These are phyloP conservation scores for Brachypterus glaber DNA, from an alignment of 2,888 invertebrate genomes.

Conservation along the genomic window DNA sequence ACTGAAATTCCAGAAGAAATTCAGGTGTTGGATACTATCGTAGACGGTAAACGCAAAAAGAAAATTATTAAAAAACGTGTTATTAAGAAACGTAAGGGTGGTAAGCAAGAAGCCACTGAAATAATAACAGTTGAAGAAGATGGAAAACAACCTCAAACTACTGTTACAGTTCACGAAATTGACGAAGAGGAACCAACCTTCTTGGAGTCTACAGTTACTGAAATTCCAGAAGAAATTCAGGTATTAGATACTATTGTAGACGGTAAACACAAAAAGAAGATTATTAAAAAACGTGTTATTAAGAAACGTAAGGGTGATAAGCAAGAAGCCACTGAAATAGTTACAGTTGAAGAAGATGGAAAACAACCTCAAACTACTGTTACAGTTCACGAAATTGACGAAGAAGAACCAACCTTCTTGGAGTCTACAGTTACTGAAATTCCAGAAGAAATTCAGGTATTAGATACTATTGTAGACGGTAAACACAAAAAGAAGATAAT, in stretches of 20 bases:
- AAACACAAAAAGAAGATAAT: constrained; percentile 28
- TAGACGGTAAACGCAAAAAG: constrained; percentile 16
- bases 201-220: constrained; percentile 1
- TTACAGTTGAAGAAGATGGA: constrained; percentile 39
- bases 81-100: constrained; percentile 19
- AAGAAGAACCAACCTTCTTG: constrained; percentile 19
- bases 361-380: constrained; percentile 39
- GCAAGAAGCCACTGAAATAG: constrained; percentile 40
- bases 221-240: constrained; percentile 21
- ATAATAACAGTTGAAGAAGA: constrained; percentile 30
- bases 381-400: constrained; percentile 17
- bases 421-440: constrained; percentile 22
- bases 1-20: constrained; percentile 21
- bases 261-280: constrained; percentile 17
- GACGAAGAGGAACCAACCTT: not conserved
- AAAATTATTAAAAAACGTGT: constrained; percentile 9
- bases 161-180: constrained; percentile 24
- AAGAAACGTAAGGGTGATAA: constrained; percentile 33
- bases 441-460: constrained; percentile 26
- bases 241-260: constrained; percentile 20
- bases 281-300: constrained; percentile 25
- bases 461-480: constrained; percentile 33
- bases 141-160: constrained; percentile 27
- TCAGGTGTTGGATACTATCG: constrained; percentile 17
- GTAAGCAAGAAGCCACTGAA: constrained; percentile 32